Conservation (phyloP, 2,888 invertebrate genomes). For the Amblyteles armatorius region DNA sequence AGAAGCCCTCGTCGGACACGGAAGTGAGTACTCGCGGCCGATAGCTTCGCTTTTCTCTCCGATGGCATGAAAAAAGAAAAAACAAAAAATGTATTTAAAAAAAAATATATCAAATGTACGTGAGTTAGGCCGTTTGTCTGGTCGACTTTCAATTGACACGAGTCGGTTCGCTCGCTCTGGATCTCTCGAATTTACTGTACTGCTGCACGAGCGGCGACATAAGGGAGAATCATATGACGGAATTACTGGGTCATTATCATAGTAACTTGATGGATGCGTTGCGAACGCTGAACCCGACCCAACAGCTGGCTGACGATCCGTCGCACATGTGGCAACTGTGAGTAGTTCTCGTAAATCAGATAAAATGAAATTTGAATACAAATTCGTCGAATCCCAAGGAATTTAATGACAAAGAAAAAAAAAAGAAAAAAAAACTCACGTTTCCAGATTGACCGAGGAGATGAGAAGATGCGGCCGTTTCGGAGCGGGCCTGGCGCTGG, state of each 20-base stretch:
- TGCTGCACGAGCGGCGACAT: constrained; percentile 88
- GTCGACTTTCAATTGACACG: constrained; percentile 90
- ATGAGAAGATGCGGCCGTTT: constrained; percentile 88
- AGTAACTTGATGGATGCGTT: constrained; percentile 87
- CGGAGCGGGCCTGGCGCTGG: constrained; percentile 89
- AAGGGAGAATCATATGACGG: constrained; percentile 86
- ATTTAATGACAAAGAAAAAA: constrained; percentile 9
- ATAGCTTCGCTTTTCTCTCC: background rate
- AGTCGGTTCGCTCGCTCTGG: constrained; percentile 89
- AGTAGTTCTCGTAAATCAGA: constrained; percentile 76
- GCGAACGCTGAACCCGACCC: constrained; percentile 86
- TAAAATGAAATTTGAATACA: constrained; percentile 45
- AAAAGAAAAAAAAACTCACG: background rate
- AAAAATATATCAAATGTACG: constrained; percentile 52
- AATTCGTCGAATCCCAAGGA: background rate
- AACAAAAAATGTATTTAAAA: background rate
- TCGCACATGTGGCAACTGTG: constrained; percentile 87
- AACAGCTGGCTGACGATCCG: constrained; percentile 83
- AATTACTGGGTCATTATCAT: constrained; percentile 87
- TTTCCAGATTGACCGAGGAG: constrained; percentile 87
- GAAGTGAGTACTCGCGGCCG: constrained; percentile 72
- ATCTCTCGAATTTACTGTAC: constrained; percentile 89
- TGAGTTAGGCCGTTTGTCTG: constrained; percentile 87
- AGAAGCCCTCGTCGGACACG: constrained; percentile 78
- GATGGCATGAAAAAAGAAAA: background rate